Base-by-base conservation (phyloP, 2,113 vertebrate genomes). In the Epinephelus lanceolatus region DNA sequence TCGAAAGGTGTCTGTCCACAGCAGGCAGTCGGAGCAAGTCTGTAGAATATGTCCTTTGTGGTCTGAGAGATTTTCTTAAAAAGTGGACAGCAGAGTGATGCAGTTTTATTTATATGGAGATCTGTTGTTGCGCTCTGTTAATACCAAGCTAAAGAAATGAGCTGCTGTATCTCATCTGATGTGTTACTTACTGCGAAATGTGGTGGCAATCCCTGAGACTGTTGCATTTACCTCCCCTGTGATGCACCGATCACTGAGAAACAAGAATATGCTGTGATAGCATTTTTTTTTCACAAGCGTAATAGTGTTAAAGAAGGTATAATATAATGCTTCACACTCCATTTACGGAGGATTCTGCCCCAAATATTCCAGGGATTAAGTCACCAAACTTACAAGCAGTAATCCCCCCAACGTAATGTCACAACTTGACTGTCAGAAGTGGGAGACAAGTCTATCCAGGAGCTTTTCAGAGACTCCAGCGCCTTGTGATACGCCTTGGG, bases 1-100 rank as follows among this genome's bases (percentile, higher is more conserved):
- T 40, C 89, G 78, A 53, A 94, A 94, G 23, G 89, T 92, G 80
- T 94, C 94, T 0, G 91, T 93, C 94, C 94, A 95, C 74, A 95
- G 91, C 76, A 95, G 91, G 60, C 93, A 94, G 85, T 89, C 83
- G 0, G 92, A 37, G 79, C 93, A 94, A 1, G 93, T 93, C 82
- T 88, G 87, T 19, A 95, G 80, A 18, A 94, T 66, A 17, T 93
- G 88, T n/a, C 94, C 94, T 83, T 94, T 95, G 84, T 95, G 94
- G 23, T 93, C 87, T 2, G 90, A 92, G 33, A 95, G 85, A 62
- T 95, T 91, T 63, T 94, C 94, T 94, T 74, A 15, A 55, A 78
- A 60, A 63, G 23, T 0, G 55, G 11, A 70, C n/a, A 59, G 9
- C 2, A 25, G 1, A 76, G 4, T 7, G 17, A 52, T 8, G 40